Evolutionary conservation across 1,140 invertebrate genomes (phyloP), one percentile per base, ranked within the genome.

Genomic region (Drosophila biarmipes): DNA sequence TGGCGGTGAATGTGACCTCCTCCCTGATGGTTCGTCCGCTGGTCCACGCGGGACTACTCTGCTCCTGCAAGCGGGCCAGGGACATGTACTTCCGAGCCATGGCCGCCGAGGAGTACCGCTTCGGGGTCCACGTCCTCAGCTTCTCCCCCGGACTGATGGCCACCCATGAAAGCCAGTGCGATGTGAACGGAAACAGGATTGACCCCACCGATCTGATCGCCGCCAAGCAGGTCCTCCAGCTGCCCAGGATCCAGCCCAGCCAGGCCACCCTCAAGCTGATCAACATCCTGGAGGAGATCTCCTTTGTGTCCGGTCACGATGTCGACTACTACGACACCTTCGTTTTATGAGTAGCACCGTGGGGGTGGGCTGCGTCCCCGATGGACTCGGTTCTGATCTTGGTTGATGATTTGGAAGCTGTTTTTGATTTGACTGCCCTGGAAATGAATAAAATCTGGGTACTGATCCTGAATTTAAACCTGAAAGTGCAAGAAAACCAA

Each of bases 71-170:
- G 93, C 96, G 97, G 29, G 96, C 97, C 15, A 93, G 98, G 62
- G 97, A 99, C 84, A 97, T 98, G 95, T 97, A 96, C 91, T 98
- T 99, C 89, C 95, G 95, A 86, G 95, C 96, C 37, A 93, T 99
- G 62, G 97, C 97, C 8, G 57, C 90, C 7, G 90, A 89, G 63
- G 98, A 99, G 93, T 42, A 45, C 14, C 76, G 71, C 5, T 35
- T 35, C 5, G 87, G 94, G 17, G 92, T 98, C 0, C 93, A 95
- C 71, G 95, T 98, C 10, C 92, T 99, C 7, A 98, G 95, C 92
- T 99, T 99, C 93, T 95, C 97, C 4, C 98, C 98, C 1, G 98
- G 98, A 14, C 98, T 98, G 0, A 94, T 97, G 31, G 98, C 98
- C 96, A 94, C 96, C 46, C 92, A 95, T 37, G 93, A 93, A 74